Conservation (phyloP, 2,888 invertebrate genomes). For the Lasioglossum marginatum region DNA sequence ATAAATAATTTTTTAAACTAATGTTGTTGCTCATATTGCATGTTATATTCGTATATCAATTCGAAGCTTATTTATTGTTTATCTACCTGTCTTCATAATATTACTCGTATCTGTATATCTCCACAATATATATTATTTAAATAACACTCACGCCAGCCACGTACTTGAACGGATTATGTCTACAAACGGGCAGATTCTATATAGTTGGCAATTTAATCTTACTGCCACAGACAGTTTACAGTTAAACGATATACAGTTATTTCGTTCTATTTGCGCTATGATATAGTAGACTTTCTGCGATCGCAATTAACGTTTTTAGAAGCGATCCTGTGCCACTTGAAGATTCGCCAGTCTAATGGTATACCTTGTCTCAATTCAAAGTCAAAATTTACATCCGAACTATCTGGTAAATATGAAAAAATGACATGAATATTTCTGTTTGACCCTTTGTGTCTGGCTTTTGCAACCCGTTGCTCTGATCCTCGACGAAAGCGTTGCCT, state of each 20-base stretch:
- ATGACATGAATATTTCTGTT: neutral
- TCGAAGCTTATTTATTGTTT: neutral
- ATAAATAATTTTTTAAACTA: neutral
- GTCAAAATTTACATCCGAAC: neutral
- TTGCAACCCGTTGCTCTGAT: neutral
- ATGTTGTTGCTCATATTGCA: neutral
- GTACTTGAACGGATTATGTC: neutral
- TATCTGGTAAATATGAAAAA: neutral
- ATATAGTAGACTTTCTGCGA: slow-evolving; percentile 35
- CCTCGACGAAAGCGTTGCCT: neutral
- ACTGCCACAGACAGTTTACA: slow-evolving; percentile 48
- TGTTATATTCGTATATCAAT: neutral
- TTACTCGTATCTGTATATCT: neutral
- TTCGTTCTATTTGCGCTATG: slow-evolving; percentile 49
- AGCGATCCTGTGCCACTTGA: neutral
- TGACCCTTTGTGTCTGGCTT: neutral
- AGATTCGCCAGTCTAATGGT: slow-evolving; percentile 29
- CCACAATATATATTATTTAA: neutral
- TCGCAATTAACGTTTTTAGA: slow-evolving; percentile 47
- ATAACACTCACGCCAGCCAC: neutral
- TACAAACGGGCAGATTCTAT: slow-evolving; percentile 1
- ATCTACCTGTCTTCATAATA: neutral
- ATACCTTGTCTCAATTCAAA: neutral
- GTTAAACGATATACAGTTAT: slow-evolving; percentile 60
- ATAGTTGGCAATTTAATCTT: slow-evolving; percentile 53